These are phyloP conservation scores for Bugula neritina DNA, from an alignment of 2,888 invertebrate genomes.

Conservation along the genomic window DNA sequence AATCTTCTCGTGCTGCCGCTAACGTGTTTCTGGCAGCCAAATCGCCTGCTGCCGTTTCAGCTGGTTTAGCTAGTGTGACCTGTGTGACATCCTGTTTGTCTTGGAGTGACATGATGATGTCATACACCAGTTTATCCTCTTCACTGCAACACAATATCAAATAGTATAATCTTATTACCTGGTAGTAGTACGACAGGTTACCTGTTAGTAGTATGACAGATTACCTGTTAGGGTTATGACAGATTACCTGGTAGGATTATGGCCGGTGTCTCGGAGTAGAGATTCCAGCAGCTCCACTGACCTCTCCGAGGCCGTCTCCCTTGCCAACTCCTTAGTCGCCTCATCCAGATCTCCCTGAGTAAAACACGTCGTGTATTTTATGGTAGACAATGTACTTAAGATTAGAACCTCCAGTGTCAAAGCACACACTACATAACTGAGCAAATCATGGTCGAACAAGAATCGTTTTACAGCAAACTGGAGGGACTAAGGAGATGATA, in stretches of 20 bases:
- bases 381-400: too few relatives aligned
- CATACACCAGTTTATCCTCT: slow-evolving; percentile 21
- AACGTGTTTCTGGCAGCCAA: not conserved
- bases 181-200: slow-evolving; percentile 1
- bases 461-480: too few relatives aligned
- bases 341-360: slow-evolving; percentile 66
- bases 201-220: too few relatives aligned
- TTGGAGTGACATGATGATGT: slow-evolving; percentile 25
- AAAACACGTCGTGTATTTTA: too few relatives aligned
- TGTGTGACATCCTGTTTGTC: slow-evolving; percentile 15
- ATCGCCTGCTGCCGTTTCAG: not conserved
- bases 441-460: too few relatives aligned
- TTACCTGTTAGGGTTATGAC: slow-evolving; percentile 18
- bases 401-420: too few relatives aligned
- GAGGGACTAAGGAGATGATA: too few relatives aligned
- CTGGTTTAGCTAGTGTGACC: not conserved
- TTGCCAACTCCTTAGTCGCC: slow-evolving; percentile 58
- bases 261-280: not conserved
- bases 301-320: slow-evolving; percentile 43
- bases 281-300: slow-evolving; percentile 33
- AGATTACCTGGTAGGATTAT: slow-evolving; percentile 23
- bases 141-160: not conserved
- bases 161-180: slow-evolving; percentile 21
- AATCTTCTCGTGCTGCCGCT: not conserved
- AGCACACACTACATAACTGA: too few relatives aligned